A percentile compares a stretch with the other conserved stretches of the same genome.
phyloP scores from a whole-genome alignment of 2,888 invertebrate species.

The Phengaris arion region DNA sequence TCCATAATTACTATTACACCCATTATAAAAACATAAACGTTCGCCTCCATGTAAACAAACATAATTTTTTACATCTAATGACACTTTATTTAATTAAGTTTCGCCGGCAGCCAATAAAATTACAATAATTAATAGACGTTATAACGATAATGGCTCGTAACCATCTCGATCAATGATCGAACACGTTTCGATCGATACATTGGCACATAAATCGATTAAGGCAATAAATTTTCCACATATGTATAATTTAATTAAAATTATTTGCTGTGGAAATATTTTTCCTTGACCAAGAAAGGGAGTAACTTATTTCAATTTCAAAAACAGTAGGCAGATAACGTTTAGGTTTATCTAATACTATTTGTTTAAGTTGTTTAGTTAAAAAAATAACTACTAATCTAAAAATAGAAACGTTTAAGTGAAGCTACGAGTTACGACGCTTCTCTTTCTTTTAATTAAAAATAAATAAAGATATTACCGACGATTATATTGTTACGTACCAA shows the following conservation, averaged over 20 bases:
- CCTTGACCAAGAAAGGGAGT: background rate
- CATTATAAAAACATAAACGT: conserved; percentile 4
- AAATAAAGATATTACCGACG: background rate
- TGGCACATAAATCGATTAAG: conserved; percentile 38
- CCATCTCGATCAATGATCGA: conserved; percentile 44
- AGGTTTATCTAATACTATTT: background rate
- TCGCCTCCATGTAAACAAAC: background rate
- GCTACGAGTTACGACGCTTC: no score
- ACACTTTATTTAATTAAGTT: conserved; percentile 15
- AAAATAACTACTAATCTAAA: no score
- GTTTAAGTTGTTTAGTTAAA: no score
- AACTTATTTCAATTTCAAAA: background rate
- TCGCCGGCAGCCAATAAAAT: conserved; percentile 36
- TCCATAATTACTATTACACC: background rate
- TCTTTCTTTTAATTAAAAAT: background rate
- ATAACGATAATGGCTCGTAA: conserved; percentile 39
- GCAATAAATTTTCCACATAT: background rate
- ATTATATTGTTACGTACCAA: background rate
- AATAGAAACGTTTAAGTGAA: no score
- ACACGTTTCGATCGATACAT: conserved; percentile 44
- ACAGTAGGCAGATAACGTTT: background rate
- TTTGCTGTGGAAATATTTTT: conserved; percentile 16
- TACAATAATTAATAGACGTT: conserved; percentile 43
- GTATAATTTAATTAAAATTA: conserved; percentile 10
- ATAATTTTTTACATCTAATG: background rate